Percentiles rank a stretch among this genome's conserved stretches.
Evolutionary conservation across 2,113 vertebrate species (phyloP).

Genomic region (Ranitomeya variabilis): DNA sequence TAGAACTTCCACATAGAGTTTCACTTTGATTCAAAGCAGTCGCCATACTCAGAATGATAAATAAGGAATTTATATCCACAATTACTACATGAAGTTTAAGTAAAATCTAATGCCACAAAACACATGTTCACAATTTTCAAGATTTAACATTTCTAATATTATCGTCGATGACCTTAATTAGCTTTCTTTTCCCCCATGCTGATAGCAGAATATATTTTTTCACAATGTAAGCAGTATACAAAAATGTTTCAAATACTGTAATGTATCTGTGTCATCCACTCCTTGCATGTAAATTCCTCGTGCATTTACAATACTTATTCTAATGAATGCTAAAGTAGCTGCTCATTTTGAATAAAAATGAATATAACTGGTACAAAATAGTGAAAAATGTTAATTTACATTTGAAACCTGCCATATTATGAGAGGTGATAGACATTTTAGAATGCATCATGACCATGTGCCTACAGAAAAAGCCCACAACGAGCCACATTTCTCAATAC

Average conservation of each 20-base stretch:
- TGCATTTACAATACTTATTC: not conserved
- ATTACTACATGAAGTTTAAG: not conserved
- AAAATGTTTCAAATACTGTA: not conserved
- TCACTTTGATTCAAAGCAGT: conserved; percentile 34
- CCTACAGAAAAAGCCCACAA: not conserved
- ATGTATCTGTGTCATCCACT: not conserved
- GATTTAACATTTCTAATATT: not conserved
- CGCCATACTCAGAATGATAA: conserved; percentile 19
- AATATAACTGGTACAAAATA: not conserved
- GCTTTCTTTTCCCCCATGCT: not conserved
- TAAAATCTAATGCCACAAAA: conserved; percentile 9
- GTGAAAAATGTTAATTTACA: not conserved
- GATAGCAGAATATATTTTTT: not conserved
- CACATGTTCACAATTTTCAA: not conserved
- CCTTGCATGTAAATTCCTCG: not conserved
- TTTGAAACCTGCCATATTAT: conserved; percentile 1
- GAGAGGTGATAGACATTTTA: not conserved
- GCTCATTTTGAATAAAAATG: conserved; percentile 16
- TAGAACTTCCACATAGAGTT: conserved; percentile 44
- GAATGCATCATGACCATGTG: not conserved
- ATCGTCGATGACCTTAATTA: not conserved
- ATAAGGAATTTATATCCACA: conserved; percentile 1
- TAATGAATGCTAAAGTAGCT: not conserved
- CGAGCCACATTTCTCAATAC: too few relatives aligned
- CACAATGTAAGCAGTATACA: not conserved